Base-by-base conservation (phyloP, 2,888 invertebrate species). In the Mimumesa dahlbomi region DNA sequence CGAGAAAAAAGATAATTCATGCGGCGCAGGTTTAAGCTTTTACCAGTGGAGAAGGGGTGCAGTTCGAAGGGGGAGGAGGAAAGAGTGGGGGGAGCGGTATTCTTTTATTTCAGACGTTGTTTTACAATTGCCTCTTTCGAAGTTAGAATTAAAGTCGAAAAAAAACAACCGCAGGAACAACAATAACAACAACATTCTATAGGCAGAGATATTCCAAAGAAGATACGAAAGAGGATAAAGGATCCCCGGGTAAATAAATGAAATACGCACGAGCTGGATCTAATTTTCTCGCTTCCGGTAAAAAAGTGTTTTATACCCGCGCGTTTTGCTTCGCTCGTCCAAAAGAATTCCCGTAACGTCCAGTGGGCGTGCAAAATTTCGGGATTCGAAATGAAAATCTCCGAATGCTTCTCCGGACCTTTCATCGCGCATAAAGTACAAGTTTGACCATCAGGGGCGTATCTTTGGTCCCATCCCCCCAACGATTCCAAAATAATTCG, bases 1-100 rank as follows among this genome's bases (percentile, higher is more conserved):
- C 40, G 5, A 31, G 25, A 16, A 46, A 21, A n/a, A 16, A 16
- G 25, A 22, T 25, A 45, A 38, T 50, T 38, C 64, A 36, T 40
- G 58, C 58, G 49, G 22, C 7, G 18, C 38, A 7, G 16, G 43
- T 64, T 63, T 45, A 38, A 63, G 40, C 42, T 34, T 68, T 25
- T 52, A 49, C 16, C 2, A 13, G 18, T 36, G 40, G 14, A 42
- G 18, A 18, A 16, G 19, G 9, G n/a, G n/a, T n/a, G n/a, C n/a
- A n/a, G n/a, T n/a, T n/a, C n/a, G n/a, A n/a, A n/a, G n/a, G n/a
- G n/a, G n/a, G n/a, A n/a, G n/a, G n/a, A n/a, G n/a, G n/a, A n/a
- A n/a, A n/a, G n/a, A n/a, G n/a, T n/a, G n/a, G n/a, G 18, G 6
- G 16, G 2, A 16, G 1, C 40, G 14, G 5, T 6, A 46, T 46